These are phyloP conservation scores for Drosophila ohnishii DNA, from an alignment of 1,140 invertebrate genomes.

Conservation along the genomic window DNA sequence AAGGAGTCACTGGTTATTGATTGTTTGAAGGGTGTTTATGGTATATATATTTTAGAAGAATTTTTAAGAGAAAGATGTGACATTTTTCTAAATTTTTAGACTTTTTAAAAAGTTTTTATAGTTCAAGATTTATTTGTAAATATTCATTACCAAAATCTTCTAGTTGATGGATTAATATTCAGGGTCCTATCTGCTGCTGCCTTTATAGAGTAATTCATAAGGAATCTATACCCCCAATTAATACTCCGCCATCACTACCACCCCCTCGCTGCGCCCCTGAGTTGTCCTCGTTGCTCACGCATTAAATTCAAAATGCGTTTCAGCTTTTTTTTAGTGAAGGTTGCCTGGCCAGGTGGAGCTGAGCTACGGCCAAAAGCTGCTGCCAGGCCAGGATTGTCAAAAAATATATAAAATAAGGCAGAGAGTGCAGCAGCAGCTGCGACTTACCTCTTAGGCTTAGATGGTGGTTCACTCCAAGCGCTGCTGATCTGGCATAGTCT, in stretches of 20 bases:
- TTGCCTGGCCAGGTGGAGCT: constrained; percentile 62
- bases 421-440: constrained; percentile 24
- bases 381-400: constrained; percentile 75
- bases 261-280: constrained; percentile 7
- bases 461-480: constrained; percentile 17
- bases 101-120: too few species aligned
- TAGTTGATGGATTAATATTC: not conserved
- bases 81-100: not conserved
- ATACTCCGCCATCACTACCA: not conserved
- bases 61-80: too few species aligned
- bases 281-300: constrained; percentile 55
- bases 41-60: not conserved
- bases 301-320: constrained; percentile 80
- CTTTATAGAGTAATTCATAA: too few species aligned
- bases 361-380: constrained; percentile 33
- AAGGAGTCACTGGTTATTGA: not conserved
- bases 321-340: constrained; percentile 59
- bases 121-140: too few species aligned
- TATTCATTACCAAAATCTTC: not conserved
- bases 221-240: not conserved
- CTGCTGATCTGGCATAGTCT: constrained; percentile 60
- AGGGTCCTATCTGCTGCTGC: not conserved
- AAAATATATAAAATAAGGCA: constrained; percentile 44
- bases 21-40: too few species aligned
- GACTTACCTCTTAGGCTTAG: constrained; percentile 65